Evolutionary conservation across 2,888 invertebrate genomes (phyloP).

Genomic region (Morpho deidamia): DNA sequence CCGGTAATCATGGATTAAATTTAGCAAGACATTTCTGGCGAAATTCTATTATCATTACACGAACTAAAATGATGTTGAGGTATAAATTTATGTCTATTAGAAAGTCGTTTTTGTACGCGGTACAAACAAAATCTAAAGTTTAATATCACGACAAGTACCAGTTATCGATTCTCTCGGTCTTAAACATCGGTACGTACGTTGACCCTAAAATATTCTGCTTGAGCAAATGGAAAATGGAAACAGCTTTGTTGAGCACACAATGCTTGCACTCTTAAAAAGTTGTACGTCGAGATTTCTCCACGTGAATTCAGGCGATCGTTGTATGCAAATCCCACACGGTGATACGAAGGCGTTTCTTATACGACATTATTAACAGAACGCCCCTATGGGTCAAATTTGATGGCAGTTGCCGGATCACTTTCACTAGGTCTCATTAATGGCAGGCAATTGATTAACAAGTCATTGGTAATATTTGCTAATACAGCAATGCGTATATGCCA

Average conservation of each 20-base stretch:
- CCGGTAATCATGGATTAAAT: too few relatives aligned
- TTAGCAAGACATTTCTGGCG: too few relatives aligned
- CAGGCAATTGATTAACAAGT: conserved; percentile 16
- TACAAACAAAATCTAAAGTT: conserved; percentile 11
- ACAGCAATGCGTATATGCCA: too few relatives aligned
- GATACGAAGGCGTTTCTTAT: conserved; percentile 42
- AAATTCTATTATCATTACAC: neutral
- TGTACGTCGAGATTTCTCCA: conserved; percentile 46
- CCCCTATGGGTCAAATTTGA: conserved; percentile 32
- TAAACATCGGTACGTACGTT: conserved; percentile 23
- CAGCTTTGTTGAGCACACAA: conserved; percentile 26
- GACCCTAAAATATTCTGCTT: conserved; percentile 25
- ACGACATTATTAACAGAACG: conserved; percentile 41
- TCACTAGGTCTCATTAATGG: conserved; percentile 26
- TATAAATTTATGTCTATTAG: neutral
- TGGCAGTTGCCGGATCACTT: conserved; percentile 31
- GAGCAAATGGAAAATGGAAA: conserved; percentile 28
- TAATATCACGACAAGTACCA: conserved; percentile 20
- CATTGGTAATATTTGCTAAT: too few relatives aligned
- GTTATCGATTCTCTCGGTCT: conserved; percentile 25
- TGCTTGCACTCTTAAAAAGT: conserved; percentile 37
- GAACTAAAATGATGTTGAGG: neutral
- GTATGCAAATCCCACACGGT: conserved; percentile 49
- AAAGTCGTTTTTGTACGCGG: conserved; percentile 5
- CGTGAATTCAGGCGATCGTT: conserved; percentile 41